These are phyloP conservation scores for Cremastinae sp. DNA, from an alignment of 2,888 invertebrate species.

Conservation along the genomic window DNA sequence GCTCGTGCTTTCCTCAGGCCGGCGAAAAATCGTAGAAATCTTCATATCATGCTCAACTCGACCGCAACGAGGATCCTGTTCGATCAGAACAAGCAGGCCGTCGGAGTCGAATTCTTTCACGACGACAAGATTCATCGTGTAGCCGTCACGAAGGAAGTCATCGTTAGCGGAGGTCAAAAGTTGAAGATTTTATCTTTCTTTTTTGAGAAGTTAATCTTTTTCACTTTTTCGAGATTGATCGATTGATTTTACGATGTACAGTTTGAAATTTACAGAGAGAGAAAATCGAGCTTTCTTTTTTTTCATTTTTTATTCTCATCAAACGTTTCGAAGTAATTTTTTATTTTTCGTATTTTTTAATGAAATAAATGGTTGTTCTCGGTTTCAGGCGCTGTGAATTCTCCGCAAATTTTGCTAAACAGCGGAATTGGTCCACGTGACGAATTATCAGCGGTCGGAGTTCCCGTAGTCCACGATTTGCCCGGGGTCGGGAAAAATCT, in stretches of 20 bases:
- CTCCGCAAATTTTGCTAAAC: slow-evolving; percentile 94
- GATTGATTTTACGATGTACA: slow-evolving; percentile 2
- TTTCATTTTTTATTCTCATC: neutral
- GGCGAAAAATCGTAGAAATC: slow-evolving; percentile 87
- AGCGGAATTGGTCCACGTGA: slow-evolving; percentile 93
- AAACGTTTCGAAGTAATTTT: too few species aligned
- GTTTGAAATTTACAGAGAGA: neutral
- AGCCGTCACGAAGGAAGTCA: slow-evolving; percentile 86
- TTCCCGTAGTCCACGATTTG: slow-evolving; percentile 86
- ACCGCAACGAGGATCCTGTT: slow-evolving; percentile 90
- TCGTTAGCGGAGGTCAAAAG: slow-evolving; percentile 82
- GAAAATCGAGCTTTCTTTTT: slow-evolving; percentile 1
- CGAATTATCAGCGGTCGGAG: slow-evolving; percentile 84
- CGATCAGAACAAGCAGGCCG: slow-evolving; percentile 85
- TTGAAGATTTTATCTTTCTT: neutral
- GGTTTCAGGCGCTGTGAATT: slow-evolving; percentile 90
- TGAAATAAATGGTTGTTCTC: slow-evolving; percentile 11
- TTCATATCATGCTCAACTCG: slow-evolving; percentile 91
- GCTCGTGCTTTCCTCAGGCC: slow-evolving; percentile 92
- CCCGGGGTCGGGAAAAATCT: slow-evolving; percentile 92
- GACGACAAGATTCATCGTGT: slow-evolving; percentile 82
- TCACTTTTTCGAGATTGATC: neutral
- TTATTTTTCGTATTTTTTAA: slow-evolving; percentile 32
- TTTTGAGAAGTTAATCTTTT: slow-evolving; percentile 1
- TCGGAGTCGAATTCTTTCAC: slow-evolving; percentile 88